Percentiles rank a stretch among this genome's conserved stretches.
Conservation (phyloP, 2,797 vertebrate genomes). For the Aphelocoma californica region DNA sequence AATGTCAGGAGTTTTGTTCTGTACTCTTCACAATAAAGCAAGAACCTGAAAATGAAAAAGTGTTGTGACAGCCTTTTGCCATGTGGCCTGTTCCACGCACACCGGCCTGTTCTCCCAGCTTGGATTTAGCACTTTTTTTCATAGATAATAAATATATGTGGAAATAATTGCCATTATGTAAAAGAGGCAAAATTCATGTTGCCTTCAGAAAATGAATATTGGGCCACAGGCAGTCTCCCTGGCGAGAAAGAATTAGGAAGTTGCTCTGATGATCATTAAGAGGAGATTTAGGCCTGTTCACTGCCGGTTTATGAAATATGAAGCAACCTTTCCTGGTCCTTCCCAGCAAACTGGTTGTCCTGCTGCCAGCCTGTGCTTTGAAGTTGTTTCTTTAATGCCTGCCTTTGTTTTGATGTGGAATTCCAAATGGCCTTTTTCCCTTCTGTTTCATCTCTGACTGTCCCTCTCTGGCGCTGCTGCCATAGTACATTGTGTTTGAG, state of each 20-base stretch:
- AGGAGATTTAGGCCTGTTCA: slow-evolving; percentile 28
- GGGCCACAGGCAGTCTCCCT: neutral
- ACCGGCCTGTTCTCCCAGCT: neutral
- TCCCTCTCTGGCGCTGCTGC: slow-evolving; percentile 84
- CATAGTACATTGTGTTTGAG: slow-evolving; percentile 99
- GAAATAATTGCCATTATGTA: slow-evolving; percentile 45
- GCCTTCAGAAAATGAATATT: slow-evolving; percentile 32
- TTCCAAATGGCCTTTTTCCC: slow-evolving; percentile 81
- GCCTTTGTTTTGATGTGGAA: slow-evolving; percentile 71
- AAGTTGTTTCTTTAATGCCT: slow-evolving; percentile 71
- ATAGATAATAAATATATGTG: neutral
- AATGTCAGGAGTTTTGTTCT: slow-evolving; percentile 28
- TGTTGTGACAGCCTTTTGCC: slow-evolving; percentile 11
- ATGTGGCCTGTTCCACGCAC: neutral
- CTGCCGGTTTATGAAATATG: neutral
- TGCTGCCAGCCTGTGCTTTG: slow-evolving; percentile 62
- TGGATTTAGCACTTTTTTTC: neutral
- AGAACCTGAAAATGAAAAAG: neutral
- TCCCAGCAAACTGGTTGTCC: neutral
- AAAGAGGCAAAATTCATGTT: slow-evolving; percentile 39
- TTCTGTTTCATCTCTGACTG: slow-evolving; percentile 82
- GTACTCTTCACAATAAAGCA: slow-evolving; percentile 9
- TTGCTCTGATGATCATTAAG: slow-evolving; percentile 34
- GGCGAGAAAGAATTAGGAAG: slow-evolving; percentile 36
- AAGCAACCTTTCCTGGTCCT: slow-evolving; percentile 6